Evolutionary conservation across 1,140 invertebrate species (phyloP).

Genomic region (Euwallacea fornicatus): DNA sequence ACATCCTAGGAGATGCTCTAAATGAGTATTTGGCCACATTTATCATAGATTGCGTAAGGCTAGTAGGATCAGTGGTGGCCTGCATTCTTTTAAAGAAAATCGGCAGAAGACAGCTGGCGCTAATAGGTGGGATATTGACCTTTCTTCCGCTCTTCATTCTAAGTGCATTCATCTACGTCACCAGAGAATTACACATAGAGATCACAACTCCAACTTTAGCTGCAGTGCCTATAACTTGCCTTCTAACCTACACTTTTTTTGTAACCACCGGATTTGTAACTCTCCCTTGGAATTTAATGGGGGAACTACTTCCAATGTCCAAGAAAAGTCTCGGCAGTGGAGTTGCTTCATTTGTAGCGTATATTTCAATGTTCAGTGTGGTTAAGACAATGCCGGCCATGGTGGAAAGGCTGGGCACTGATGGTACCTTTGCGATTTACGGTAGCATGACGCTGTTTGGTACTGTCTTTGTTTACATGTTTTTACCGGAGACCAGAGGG

Average conservation of each 20-base stretch:
- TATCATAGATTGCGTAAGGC: slow-evolving; percentile 68
- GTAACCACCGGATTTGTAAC: slow-evolving; percentile 63
- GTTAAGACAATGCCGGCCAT: slow-evolving; percentile 70
- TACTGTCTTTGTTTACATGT: slow-evolving; percentile 64
- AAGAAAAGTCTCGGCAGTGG: slow-evolving; percentile 63
- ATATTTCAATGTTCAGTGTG: slow-evolving; percentile 68
- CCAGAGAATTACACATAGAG: neutral
- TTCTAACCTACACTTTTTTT: slow-evolving; percentile 61
- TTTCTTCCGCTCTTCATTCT: slow-evolving; percentile 58
- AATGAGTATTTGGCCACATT: slow-evolving; percentile 65
- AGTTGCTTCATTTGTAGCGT: slow-evolving; percentile 65
- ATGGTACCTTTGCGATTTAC: slow-evolving; percentile 70
- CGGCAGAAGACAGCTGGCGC: slow-evolving; percentile 59
- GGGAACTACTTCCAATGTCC: slow-evolving; percentile 64
- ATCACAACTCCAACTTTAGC: neutral
- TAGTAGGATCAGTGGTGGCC: slow-evolving; percentile 62
- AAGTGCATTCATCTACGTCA: slow-evolving; percentile 47
- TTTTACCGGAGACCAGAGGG: slow-evolving; percentile 80
- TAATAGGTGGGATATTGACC: slow-evolving; percentile 62
- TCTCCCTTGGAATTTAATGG: slow-evolving; percentile 71
- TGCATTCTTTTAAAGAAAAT: slow-evolving; percentile 63
- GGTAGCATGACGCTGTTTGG: slow-evolving; percentile 66
- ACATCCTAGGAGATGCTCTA: slow-evolving; percentile 56
- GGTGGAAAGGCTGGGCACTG: slow-evolving; percentile 60
- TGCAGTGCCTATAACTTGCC: slow-evolving; percentile 55